phyloP scores from a whole-genome alignment of 1,140 invertebrate species.

The Eulimnadia texana region DNA sequence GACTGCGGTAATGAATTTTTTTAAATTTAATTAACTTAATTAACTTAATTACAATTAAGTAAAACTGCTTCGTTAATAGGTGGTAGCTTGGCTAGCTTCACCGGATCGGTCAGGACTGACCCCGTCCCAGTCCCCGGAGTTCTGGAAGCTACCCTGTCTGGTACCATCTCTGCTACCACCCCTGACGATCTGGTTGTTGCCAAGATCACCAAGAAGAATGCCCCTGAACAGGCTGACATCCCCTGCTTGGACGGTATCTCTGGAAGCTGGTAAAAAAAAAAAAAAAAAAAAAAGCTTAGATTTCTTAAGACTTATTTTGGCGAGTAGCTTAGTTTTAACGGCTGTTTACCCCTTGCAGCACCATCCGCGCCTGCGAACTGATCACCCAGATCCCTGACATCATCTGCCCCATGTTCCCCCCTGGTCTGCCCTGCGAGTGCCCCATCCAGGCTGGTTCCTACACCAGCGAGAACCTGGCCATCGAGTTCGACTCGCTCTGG shows the following conservation, averaged over 20 bases:
- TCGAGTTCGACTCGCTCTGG: not conserved
- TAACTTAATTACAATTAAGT: no score
- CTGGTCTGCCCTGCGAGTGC: conserved; percentile 11
- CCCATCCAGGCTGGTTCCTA: conserved; percentile 12
- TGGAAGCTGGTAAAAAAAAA: not conserved
- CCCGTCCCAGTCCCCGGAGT: not conserved
- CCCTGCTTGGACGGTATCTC: not conserved
- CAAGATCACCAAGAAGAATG: not conserved
- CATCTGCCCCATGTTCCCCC: conserved; percentile 17
- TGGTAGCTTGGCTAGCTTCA: not conserved
- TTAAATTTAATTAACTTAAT: no score
- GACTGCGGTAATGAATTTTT: not conserved
- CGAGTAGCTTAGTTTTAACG: no score
- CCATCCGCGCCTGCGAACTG: conserved; percentile 11
- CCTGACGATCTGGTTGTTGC: not conserved
- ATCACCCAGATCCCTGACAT: conserved; percentile 2
- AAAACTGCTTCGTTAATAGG: no score
- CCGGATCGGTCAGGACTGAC: not conserved
- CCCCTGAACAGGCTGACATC: not conserved
- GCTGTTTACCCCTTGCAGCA: no score
- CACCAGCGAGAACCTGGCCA: not conserved
- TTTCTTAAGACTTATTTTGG: no score
- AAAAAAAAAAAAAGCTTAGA: not conserved
- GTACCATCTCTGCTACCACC: not conserved
- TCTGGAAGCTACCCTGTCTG: not conserved